A percentile compares a stretch with the other conserved stretches of the same genome.
phyloP scores from a whole-genome alignment of 2,797 vertebrate species.

The Sebastes vulpes region DNA sequence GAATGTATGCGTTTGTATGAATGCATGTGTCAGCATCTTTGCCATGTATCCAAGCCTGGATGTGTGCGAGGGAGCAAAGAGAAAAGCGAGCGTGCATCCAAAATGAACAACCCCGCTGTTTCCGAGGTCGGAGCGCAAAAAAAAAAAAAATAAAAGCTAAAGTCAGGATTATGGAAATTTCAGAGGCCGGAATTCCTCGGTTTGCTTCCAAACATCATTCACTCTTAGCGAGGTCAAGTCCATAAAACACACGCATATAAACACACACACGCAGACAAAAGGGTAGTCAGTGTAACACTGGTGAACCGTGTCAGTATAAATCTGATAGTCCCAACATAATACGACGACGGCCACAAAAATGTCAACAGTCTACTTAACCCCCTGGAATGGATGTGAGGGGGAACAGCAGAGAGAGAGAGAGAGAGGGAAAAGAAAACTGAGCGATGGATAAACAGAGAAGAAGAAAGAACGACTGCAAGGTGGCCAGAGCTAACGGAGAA shows the following conservation, averaged over 20 bases:
- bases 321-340: constrained; percentile 75
- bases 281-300: constrained; percentile 63
- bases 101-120: constrained; percentile 43
- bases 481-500: constrained; percentile 45
- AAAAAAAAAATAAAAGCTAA: constrained; percentile 15
- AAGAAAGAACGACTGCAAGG: constrained; percentile 44
- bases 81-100: constrained; percentile 6
- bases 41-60: not conserved
- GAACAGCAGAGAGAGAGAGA: constrained; percentile 29
- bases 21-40: not conserved
- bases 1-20: not conserved
- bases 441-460: constrained; percentile 41
- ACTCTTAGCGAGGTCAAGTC: constrained; percentile 64
- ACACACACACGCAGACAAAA: constrained; percentile 61
- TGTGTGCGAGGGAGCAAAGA: not conserved
- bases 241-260: constrained; percentile 61
- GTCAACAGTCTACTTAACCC: constrained; percentile 79
- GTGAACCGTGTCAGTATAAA: constrained; percentile 75
- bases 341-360: constrained; percentile 74
- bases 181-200: constrained; percentile 71
- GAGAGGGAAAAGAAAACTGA: constrained; percentile 36
- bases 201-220: constrained; percentile 68
- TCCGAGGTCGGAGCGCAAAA: constrained; percentile 16
- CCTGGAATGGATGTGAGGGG: constrained; percentile 64
- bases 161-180: constrained; percentile 71